phyloP scores from a whole-genome alignment of 2,888 invertebrate genomes.

The Candidula unifasciata region DNA sequence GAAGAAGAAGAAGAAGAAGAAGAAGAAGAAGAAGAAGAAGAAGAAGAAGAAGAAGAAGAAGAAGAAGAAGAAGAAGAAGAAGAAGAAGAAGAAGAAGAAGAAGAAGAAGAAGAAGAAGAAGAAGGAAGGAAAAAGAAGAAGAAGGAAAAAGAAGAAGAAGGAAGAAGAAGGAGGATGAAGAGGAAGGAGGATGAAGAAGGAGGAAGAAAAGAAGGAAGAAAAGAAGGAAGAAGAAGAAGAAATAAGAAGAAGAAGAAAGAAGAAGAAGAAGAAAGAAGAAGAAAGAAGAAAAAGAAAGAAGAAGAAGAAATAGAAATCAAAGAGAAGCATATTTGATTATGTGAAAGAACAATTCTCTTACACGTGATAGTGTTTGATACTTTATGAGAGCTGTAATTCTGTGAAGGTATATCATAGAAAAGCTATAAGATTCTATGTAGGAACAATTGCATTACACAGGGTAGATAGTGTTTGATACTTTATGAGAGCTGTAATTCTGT shows the following conservation, averaged over 20 bases:
- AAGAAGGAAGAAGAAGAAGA: not conserved
- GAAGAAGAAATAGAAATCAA: too few species aligned
- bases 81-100: not conserved
- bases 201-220: not conserved
- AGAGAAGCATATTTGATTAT: too few species aligned
- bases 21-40: constrained; percentile 9
- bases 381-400: too few species aligned
- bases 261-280: not conserved
- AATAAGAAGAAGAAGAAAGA: not conserved
- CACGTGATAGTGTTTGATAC: too few species aligned
- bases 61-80: constrained; percentile 6
- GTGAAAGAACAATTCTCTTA: too few species aligned
- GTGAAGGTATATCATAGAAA: too few species aligned
- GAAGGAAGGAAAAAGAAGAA: not conserved
- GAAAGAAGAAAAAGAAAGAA: not conserved
- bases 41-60: constrained; percentile 13
- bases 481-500: too few species aligned
- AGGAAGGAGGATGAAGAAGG: not conserved
- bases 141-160: not conserved
- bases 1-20: constrained; percentile 24
- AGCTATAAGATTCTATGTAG: too few species aligned
- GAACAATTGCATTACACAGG: too few species aligned
- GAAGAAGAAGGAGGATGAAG: not conserved
- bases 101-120: too few species aligned
- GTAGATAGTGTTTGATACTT: too few species aligned